Evolutionary conservation across 2,113 vertebrate genomes (phyloP), one percentile per base, ranked within the genome.

Genomic region (Murina feae): DNA sequence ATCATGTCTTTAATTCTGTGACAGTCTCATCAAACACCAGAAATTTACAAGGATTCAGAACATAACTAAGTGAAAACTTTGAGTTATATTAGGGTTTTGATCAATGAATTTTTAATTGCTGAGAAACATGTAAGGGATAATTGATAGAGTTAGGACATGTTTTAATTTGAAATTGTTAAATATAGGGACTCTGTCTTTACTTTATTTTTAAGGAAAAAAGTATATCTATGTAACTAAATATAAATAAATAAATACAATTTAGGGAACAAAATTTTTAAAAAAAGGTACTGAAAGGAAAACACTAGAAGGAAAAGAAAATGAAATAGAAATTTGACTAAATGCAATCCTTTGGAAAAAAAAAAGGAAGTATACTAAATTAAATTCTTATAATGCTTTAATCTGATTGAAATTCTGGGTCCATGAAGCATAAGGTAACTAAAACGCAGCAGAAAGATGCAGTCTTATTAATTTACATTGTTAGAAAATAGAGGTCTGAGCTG

Each of bases 81-180:
- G 91, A 39, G 42, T 28, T 44, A 44, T 0, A 76, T 17, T 9
- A 25, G 11, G 9, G 25, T 53, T 83, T 88, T 86, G 65, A 88
- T 79, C 14, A 81, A 68, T 69, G 5, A n/a, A 51, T 39, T 92
- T 87, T 72, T 90, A 88, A 44, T 69, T 90, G 30, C 11, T 87
- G 32, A 55, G 89, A 94, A 87, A 44, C 11, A 68, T 12, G 5
- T 69, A 72, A 1, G 4, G 20, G 4, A 65, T 51, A 74, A 71
- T 13, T 68, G 2, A 85, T 60, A 84, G 30, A 66, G 4, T 16
- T 28, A 96, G 25, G 16, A 60, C 1, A 76, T 44, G 25, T 71
- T 92, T 91, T 86, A 89, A 65, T 75, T 71, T 92, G 51, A 86
- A 94, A 5, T 20, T 84, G 51, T 51, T 44, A 86, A 90, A 58